Conservation (phyloP, 2,888 invertebrate genomes). For the Ochlodes sylvanus region DNA sequence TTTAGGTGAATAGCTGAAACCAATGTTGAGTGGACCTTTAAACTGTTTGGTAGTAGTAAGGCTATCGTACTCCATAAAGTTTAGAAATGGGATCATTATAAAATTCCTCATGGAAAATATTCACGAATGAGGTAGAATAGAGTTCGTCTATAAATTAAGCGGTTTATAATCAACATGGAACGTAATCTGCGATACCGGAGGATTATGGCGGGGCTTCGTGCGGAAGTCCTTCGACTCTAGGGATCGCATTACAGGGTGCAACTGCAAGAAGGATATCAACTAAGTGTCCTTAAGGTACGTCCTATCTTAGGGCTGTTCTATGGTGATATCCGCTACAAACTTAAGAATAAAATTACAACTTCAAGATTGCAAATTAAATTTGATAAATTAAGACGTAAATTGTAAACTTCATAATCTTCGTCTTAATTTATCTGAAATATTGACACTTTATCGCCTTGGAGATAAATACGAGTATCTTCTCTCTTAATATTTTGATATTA, state of each 20-base stretch:
- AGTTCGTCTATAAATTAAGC: slow-evolving; percentile 35
- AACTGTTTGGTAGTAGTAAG: neutral
- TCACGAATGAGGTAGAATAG: neutral
- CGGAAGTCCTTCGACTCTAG: slow-evolving; percentile 71
- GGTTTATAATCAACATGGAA: slow-evolving; percentile 45
- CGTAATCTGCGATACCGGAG: slow-evolving; percentile 51
- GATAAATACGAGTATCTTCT: too few relatives aligned
- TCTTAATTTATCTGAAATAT: too few relatives aligned
- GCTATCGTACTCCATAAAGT: neutral
- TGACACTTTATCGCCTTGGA: too few relatives aligned
- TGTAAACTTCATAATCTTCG: too few relatives aligned
- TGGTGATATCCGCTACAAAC: slow-evolving; percentile 15
- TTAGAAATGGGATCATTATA: neutral
- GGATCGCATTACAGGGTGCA: slow-evolving; percentile 71
- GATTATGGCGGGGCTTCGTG: slow-evolving; percentile 79
- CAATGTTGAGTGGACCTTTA: neutral
- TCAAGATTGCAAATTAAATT: too few relatives aligned
- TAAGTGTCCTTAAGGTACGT: slow-evolving; percentile 52
- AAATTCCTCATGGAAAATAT: neutral
- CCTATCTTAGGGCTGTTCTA: slow-evolving; percentile 2
- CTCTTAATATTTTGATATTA: too few relatives aligned
- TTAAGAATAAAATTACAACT: neutral
- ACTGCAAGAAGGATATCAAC: slow-evolving; percentile 72
- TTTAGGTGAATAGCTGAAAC: too few relatives aligned
- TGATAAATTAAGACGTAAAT: too few relatives aligned